Base-by-base conservation (phyloP, 2,888 invertebrate species). In the Deilephila elpenor region DNA sequence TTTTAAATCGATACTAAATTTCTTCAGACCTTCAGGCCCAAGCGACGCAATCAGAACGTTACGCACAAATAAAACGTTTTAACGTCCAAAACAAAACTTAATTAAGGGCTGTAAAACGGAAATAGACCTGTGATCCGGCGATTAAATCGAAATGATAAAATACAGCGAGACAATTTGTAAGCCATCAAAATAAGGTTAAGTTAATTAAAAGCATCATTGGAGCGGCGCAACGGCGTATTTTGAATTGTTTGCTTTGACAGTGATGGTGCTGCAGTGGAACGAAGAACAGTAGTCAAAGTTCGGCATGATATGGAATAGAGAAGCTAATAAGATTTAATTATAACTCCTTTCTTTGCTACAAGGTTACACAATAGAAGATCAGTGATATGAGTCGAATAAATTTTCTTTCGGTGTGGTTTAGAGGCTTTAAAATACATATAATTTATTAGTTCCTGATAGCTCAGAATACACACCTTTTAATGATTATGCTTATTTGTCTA, bases 91-190 rank as follows among this genome's bases (percentile, higher is more conserved):
- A 75, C 77, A 74, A 77, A 74, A 77, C 70, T 73, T 76, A 77
- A 77, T 77, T 77, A 77, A 76, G 70, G 19, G 32, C 14, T 71
- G 1, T 72, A 74, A 75, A 74, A 75, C 44, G 71, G 71, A 74
- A 76, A 67, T 67, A 67, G 67, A 67, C 44, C 76, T 76, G 71
- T 76, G 76, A 78, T 78, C 76, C 74, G 70, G 74, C 77, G 76
- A 80, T 80, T 78, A 78, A 81, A 78, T 74, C 62, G 75, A 75
- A 78, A 79, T 59, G 37, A 71, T 20, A 71, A 60, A 71, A 71
- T 37, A 59, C 60, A 37, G 14, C 29, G 60, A 37, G 37, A 64
- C 71, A 25, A 71, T 71, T 71, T 71, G 59, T 59, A n/a, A n/a
- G 37, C 70, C 51, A 73, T 73, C 44, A 70, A 73, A 64, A 64